Conservation (phyloP, 2,113 vertebrate species). For the Hippopotamus amphibius region DNA sequence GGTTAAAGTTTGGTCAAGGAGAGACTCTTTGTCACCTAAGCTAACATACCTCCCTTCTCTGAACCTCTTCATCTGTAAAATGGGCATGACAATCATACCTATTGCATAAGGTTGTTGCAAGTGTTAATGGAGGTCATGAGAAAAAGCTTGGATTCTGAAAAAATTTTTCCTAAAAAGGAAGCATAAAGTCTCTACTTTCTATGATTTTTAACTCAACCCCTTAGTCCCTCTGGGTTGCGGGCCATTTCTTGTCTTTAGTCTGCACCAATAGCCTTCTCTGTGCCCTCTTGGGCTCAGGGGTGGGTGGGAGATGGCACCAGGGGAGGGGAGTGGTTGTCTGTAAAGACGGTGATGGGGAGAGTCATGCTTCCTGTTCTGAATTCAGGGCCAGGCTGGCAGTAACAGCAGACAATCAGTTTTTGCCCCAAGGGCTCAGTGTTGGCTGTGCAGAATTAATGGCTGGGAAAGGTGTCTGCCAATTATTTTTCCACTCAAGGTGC, state of each 20-base stretch:
- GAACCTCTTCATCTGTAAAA: not conserved
- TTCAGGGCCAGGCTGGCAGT: conserved; percentile 61
- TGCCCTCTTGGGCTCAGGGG: not conserved
- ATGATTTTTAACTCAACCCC: not conserved
- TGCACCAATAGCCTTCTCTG: not conserved
- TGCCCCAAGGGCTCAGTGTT: conserved; percentile 69
- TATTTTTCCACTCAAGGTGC: conserved; percentile 67
- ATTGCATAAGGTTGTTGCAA: not conserved
- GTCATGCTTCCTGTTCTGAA: conserved; percentile 35
- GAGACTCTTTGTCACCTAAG: not conserved
- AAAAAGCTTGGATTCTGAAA: not conserved
- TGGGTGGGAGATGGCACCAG: no score
- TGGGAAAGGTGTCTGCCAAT: conserved; percentile 67
- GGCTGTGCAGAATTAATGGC: conserved; percentile 67
- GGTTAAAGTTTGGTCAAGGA: not conserved
- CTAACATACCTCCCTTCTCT: not conserved
- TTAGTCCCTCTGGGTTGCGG: not conserved
- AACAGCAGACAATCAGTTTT: conserved; percentile 58
- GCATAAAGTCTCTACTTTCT: not conserved
- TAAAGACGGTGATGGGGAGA: not conserved
- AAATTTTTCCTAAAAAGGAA: conserved; percentile 3
- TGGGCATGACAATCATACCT: not conserved
- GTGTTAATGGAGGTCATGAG: not conserved
- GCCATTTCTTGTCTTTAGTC: not conserved
- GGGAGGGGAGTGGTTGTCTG: not conserved